Evolutionary conservation across 2,113 vertebrate species (phyloP), one percentile per base, ranked within the genome.

Genomic region (Crocuta crocuta): DNA sequence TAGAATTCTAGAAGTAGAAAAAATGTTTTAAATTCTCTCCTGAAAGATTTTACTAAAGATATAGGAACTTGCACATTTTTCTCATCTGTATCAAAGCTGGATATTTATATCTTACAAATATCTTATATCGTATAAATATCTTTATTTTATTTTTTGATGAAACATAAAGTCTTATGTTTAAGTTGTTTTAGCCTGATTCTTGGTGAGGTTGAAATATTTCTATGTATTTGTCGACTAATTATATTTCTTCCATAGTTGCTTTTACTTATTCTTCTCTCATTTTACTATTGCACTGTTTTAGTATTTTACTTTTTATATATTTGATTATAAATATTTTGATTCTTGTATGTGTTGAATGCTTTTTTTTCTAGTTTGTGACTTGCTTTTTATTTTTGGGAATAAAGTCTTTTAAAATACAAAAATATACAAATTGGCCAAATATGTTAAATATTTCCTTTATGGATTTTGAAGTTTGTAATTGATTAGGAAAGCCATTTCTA

Each of bases 141-240:
- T 92, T n/a, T 71, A 13, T 86, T 5, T 86, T 5, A 53, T 66
- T 43, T 78, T 97, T 94, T 93, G 9, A 28, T 28, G 48, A 63
- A 92, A 88, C 5, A 63, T 81, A 76, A 92, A 92, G 86, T 74
- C 4, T 71, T 63, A 76, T 28, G 82, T 97, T 96, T n/a, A 82
- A 76, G 17, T 82, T 86, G 3, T 43, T 13, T 86, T 76, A 71
- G 43, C 3, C 26, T 33, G 21, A 50, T 65, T 76, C 15, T 55
- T 84, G 65, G 13, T 92, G 39, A 80, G 15, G 8, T 66, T 82
- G 28, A 63, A 87, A 76, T 94, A 96, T 31, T 87, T 91, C 9
- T 15, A 26, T 45, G 7, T 63, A 73, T 39, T 91, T 91, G 88
- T 84, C 87, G 10, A 4, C 8, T 93, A 65, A 58, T 94, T 89